phyloP scores from a whole-genome alignment of 2,888 invertebrate species.

The Folsomia candida region DNA sequence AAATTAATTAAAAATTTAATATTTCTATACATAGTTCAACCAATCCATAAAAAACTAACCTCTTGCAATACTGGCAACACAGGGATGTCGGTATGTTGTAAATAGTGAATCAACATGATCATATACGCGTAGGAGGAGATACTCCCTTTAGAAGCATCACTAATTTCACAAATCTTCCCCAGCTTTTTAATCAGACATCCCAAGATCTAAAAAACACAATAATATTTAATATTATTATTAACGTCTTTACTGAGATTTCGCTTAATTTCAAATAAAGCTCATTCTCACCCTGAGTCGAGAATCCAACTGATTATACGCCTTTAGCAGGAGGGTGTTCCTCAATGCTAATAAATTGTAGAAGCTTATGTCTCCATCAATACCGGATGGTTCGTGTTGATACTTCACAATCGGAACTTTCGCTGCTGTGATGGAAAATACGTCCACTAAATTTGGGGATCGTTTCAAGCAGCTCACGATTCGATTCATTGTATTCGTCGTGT shows the following conservation, averaged over 20 bases:
- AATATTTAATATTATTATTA: too few species aligned
- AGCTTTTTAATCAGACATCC: slow-evolving; percentile 60
- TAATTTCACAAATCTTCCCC: slow-evolving; percentile 61
- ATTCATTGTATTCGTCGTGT: slow-evolving; percentile 33
- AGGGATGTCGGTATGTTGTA: slow-evolving; percentile 60
- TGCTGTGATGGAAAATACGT: slow-evolving; percentile 56
- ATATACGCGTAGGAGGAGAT: slow-evolving; percentile 64
- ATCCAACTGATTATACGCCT: slow-evolving; percentile 61
- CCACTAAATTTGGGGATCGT: slow-evolving; percentile 29
- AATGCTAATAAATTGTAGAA: slow-evolving; percentile 70
- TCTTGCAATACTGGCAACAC: slow-evolving; percentile 63
- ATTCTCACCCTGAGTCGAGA: slow-evolving; percentile 56
- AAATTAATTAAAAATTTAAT: too few species aligned
- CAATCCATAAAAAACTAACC: too few species aligned
- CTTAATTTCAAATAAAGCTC: too few species aligned
- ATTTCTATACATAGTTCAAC: too few species aligned
- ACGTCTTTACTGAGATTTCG: too few species aligned
- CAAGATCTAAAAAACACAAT: slow-evolving; percentile 53
- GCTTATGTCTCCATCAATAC: slow-evolving; percentile 67
- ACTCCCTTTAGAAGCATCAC: slow-evolving; percentile 63
- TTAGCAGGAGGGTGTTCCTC: slow-evolving; percentile 67
- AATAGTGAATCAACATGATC: slow-evolving; percentile 61
- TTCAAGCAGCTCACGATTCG: slow-evolving; percentile 41
- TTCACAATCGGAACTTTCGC: slow-evolving; percentile 66
- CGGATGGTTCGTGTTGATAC: slow-evolving; percentile 55